Conservation (phyloP, 2,113 vertebrate genomes). For the Excalfactoria chinensis region DNA sequence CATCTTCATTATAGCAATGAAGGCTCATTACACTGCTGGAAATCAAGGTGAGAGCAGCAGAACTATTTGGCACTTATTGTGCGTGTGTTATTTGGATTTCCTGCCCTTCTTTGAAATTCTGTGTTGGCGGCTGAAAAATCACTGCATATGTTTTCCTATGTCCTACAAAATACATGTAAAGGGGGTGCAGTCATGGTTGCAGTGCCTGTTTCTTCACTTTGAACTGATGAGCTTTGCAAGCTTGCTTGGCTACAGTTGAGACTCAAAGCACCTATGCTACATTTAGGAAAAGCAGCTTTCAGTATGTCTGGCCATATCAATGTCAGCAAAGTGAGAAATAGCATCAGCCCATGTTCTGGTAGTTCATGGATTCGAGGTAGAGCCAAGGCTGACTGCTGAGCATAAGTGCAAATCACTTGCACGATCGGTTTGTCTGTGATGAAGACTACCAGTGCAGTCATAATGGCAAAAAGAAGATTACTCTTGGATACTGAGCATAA, state of each 20-base stretch:
- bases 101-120: neutral
- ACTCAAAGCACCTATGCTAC: neutral
- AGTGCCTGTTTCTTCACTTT: neutral
- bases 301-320: neutral
- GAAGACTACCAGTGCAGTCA: neutral
- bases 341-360: fast-evolving
- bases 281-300: neutral
- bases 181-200: neutral
- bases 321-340: neutral
- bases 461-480: neutral
- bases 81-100: neutral
- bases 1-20: neutral
- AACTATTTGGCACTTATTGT: neutral
- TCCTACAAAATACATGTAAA: neutral
- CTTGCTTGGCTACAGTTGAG: fast-evolving
- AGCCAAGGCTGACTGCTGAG: neutral
- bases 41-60: neutral
- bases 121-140: neutral
- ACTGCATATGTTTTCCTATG: neutral
- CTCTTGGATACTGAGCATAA: neutral
- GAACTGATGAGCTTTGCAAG: neutral
- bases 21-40: neutral
- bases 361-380: neutral
- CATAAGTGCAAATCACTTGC: neutral
- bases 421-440: neutral